Evolutionary conservation across 37 sponge, comb jelly and placozoan genomes (phyloP), one percentile per base, ranked within the genome.

Genomic region (Beroe ovata): DNA sequence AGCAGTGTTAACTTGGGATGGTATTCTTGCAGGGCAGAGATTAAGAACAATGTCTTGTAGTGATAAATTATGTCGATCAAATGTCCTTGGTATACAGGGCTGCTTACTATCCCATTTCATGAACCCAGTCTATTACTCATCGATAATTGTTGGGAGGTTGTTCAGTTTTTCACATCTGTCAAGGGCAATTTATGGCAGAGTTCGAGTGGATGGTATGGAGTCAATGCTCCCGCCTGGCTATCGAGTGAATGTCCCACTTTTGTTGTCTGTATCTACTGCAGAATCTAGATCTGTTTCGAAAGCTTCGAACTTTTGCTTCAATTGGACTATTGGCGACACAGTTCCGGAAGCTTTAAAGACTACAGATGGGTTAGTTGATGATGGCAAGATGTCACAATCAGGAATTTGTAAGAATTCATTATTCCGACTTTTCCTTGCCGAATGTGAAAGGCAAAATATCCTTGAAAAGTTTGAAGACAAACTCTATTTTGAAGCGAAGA

Each of bases 31-130:
- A 26, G 95, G 95, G 0, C 93, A 94, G 89, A 71, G 95, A 23
- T 93, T 97, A 38, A 64, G 72, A 21, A 95, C 95, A 6, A 97
- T 97, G 97, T 95, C 95, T 21, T 97, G 97, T 81, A 94, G 94
- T 91, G 97, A 97, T 41, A 97, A 97, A 84, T 88, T 97, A n/a
- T 92, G 91, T 11, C 71, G 95, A 20, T 94, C 93, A 94, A 95
- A 95, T 60, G 93, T 97, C 21, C 88, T 97, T 0, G 97, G 97
- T 1, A 69, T 97, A 0, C 97, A 97, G 71, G 97, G 97, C 25
- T 90, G 94, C 16, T 89, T 95, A 0, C 92, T 97, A 16, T 90
- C 92, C 54, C 93, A 92, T 60, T 95, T 97, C 89, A 93, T 97
- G 72, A 36, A 71, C 2, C 97, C 97, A 11, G 90, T 95, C 21